Evolutionary conservation across 2,888 invertebrate species (phyloP), one percentile per base, ranked within the genome.

Genomic region (Sphaerophoria rueppellii): DNA sequence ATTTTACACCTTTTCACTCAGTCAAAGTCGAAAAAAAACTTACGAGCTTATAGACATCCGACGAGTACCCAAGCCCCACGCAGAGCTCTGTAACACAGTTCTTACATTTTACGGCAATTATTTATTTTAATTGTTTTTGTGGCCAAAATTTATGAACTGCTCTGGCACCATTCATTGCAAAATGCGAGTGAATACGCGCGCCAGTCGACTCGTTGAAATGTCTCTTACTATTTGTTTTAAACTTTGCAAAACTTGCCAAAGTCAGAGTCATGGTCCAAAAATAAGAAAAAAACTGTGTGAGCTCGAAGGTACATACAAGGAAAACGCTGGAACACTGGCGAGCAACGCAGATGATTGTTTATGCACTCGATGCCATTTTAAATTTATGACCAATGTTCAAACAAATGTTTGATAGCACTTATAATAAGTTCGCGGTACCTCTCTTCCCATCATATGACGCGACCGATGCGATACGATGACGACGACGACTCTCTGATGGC

Each of bases 91-190:
- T 81, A 86, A 88, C 87, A 88, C 86, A 87, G 76, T 87, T 88
- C 86, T 87, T 87, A 75, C 86, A 87, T 83, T 87, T 86, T 72
- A 80, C 76, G 82, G 87, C 87, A 88, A 88, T 88, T 88, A 88
- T 87, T 88, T 88, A 88, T 88, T 88, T 88, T 88, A 88, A 88
- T 87, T 88, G 88, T 87, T 88, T 86, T 87, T 74, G 55, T 40
- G 37, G 86, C 74, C 74, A 74, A 87, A 87, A 88, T 88, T 88
- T 88, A 88, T 88, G 87, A 86, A 85, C 86, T 87, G 11, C 78
- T n/a, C 50, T 40, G 52, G 75, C 52, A 40, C 70, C 83, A 82
- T 85, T 85, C 78, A 82, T 87, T 85, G 83, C 83, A 48, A 61
- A 65, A 50, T 63, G 46, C 65, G 67, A 52, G 46, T 43, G 50